Conservation (phyloP, 2,797 vertebrate species). For the Alosa sapidissima region DNA sequence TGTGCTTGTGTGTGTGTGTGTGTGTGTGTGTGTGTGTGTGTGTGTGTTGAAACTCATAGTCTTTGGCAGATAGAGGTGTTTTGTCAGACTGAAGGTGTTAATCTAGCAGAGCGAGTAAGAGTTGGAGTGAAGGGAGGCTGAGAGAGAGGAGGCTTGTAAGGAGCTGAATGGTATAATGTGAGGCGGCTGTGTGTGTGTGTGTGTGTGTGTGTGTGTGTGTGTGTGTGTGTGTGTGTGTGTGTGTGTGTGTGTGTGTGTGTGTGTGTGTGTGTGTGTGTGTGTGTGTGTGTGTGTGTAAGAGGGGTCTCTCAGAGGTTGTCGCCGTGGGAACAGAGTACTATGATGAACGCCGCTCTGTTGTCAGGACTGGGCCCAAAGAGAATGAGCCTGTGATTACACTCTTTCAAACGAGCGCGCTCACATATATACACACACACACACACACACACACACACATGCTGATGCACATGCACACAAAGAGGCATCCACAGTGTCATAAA, state of each 20-base stretch:
- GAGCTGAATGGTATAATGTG: neutral
- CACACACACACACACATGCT: conserved; percentile 8
- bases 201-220: neutral
- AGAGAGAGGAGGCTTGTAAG: neutral
- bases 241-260: neutral
- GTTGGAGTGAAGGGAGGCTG: neutral
- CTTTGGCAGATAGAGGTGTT: neutral
- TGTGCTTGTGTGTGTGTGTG: neutral
- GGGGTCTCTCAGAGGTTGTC: conserved; percentile 17
- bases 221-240: neutral
- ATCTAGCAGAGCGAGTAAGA: neutral
- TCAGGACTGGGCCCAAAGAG: neutral
- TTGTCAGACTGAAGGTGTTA: neutral
- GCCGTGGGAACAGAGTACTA: conserved; percentile 26
- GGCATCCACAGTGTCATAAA: conserved; percentile 18
- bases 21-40: neutral
- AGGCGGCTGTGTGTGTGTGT: neutral
- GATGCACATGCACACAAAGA: neutral
- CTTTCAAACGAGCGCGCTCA: neutral
- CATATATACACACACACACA: conserved; percentile 3
- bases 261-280: neutral
- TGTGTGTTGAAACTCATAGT: neutral
- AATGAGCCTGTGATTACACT: conserved; percentile 1
- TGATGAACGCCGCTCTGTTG: conserved; percentile 22
- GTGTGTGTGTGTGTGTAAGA: neutral